A percentile compares a stretch with the other conserved stretches of the same genome.
phyloP scores from a whole-genome alignment of 2,797 vertebrate species.

The Xenopus petersii region DNA sequence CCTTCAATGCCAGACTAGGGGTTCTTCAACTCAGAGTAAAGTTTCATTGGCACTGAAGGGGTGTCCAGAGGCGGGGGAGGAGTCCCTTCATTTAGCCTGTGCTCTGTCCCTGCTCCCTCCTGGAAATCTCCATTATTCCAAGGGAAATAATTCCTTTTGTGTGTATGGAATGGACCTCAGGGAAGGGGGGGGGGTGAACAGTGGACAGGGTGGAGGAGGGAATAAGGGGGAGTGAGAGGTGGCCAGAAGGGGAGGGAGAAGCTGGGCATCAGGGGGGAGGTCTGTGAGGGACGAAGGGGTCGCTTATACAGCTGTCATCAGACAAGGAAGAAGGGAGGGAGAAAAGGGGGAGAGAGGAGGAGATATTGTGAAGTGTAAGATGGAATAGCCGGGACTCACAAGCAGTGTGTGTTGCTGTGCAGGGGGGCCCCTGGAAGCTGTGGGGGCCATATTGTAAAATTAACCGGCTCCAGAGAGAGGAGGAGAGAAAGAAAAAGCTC shows the following conservation, averaged over 20 bases:
- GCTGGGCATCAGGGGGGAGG: conserved; percentile 56
- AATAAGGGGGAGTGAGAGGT: conserved; percentile 60
- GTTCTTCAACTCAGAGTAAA: conserved; percentile 40
- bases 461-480: conserved; percentile 38
- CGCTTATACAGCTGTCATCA: conserved; percentile 59
- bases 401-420: conserved; percentile 19
- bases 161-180: conserved; percentile 75
- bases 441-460: conserved; percentile 43
- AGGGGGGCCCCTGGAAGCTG: conserved; percentile 21
- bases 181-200: conserved; percentile 45
- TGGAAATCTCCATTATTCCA: conserved; percentile 75
- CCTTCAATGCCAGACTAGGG: conserved; percentile 8
- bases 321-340: conserved; percentile 51
- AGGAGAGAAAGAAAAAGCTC: conserved; percentile 17
- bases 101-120: conserved; percentile 47
- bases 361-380: conserved; percentile 49
- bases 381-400: conserved; percentile 44
- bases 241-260: conserved; percentile 48
- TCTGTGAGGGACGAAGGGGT: conserved; percentile 58
- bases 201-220: conserved; percentile 65
- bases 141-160: conserved; percentile 96
- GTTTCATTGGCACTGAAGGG: conserved; percentile 56
- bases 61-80: conserved; percentile 57
- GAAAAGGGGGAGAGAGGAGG: conserved; percentile 49
- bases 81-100: conserved; percentile 48